These are phyloP conservation scores for Scaptomyza hsui DNA, from an alignment of 1,140 invertebrate species.

Conservation along the genomic window DNA sequence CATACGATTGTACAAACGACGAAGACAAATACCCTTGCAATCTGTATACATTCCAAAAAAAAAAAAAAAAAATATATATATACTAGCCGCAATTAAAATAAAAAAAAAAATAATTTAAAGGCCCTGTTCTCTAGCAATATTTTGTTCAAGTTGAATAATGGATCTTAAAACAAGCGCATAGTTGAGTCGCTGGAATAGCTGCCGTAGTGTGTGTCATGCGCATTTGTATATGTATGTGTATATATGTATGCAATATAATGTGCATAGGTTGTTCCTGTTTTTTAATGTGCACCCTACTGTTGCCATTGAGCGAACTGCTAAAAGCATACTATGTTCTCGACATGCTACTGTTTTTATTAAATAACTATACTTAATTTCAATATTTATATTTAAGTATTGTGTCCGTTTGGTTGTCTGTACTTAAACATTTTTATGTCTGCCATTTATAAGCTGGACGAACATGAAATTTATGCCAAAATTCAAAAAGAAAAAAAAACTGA, in stretches of 20 bases:
- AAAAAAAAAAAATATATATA: constrained; percentile 9
- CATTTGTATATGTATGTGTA: constrained; percentile 7
- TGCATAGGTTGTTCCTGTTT: constrained; percentile 19
- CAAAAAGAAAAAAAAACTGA: constrained; percentile 55
- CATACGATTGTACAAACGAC: no score
- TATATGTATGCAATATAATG: constrained; percentile 12
- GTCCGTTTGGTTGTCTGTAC: constrained; percentile 83
- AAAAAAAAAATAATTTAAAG: constrained; percentile 41
- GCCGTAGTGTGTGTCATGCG: constrained; percentile 58
- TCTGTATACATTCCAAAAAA: constrained; percentile 43
- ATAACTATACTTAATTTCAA: constrained; percentile 71
- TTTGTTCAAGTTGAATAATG: constrained; percentile 74
- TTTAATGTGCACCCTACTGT: constrained; percentile 50
- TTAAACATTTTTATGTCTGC: constrained; percentile 84
- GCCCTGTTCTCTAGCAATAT: constrained; percentile 80
- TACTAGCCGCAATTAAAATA: constrained; percentile 42
- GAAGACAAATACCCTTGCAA: constrained; percentile 59
- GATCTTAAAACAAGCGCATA: constrained; percentile 68
- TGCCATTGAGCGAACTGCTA: constrained; percentile 76
- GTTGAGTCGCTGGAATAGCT: constrained; percentile 76
- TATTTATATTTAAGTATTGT: constrained; percentile 79
- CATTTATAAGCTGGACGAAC: constrained; percentile 69
- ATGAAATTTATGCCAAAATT: constrained; percentile 74
- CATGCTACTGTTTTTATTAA: constrained; percentile 67
- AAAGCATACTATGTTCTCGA: constrained; percentile 63